Conservation (phyloP, 2,888 invertebrate species). For the Fissipunctia ypsillon region DNA sequence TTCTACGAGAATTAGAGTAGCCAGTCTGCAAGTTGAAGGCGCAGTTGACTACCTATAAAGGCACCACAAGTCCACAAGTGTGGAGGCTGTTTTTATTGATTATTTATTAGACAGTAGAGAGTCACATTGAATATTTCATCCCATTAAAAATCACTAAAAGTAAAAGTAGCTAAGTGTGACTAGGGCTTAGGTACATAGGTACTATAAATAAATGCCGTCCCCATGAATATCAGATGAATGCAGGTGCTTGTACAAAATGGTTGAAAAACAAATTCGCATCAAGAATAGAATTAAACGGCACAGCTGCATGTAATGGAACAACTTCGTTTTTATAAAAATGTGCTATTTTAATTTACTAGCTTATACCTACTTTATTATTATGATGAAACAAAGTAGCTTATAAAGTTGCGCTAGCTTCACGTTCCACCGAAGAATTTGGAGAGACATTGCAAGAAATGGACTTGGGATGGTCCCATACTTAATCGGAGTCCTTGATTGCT, state of each 20-base stretch:
- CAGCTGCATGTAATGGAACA: slow-evolving; percentile 19
- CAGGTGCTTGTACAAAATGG: slow-evolving; percentile 25
- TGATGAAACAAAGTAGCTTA: background rate
- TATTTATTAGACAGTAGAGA: background rate
- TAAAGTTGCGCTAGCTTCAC: background rate
- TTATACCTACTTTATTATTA: too few relatives aligned
- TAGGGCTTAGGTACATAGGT: background rate
- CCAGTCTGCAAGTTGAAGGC: background rate
- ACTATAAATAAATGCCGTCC: slow-evolving; percentile 4
- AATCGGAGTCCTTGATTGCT: background rate
- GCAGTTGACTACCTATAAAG: background rate
- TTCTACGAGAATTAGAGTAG: background rate
- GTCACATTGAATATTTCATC: background rate
- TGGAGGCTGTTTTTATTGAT: background rate
- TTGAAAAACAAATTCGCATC: slow-evolving; percentile 20
- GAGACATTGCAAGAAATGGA: background rate
- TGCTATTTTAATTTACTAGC: background rate
- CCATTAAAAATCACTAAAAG: background rate
- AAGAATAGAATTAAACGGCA: background rate
- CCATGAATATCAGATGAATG: slow-evolving; percentile 12
- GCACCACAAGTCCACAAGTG: too few relatives aligned
- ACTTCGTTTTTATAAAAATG: slow-evolving; percentile 24
- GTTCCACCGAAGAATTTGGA: background rate
- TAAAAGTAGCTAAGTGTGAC: background rate
- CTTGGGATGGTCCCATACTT: background rate